A percentile compares a stretch with the other conserved stretches of the same genome.
Conservation (phyloP, 1,140 invertebrate species). For the Notospermus geniculatus region DNA sequence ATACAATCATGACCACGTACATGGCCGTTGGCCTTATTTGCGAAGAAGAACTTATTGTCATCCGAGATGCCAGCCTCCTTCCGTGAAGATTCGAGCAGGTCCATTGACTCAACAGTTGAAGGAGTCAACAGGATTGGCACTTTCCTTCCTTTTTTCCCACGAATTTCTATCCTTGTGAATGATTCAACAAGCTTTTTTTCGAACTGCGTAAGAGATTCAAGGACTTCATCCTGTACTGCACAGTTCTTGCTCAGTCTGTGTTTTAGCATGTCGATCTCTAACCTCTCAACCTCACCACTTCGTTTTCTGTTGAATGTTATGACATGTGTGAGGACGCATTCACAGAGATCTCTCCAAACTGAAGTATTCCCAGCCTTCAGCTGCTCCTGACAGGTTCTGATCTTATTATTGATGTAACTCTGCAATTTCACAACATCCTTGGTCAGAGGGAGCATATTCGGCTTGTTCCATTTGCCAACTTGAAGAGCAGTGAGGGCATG, state of each 20-base stretch:
- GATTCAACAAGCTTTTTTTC: constrained; percentile 25
- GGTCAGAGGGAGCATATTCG: too few species aligned
- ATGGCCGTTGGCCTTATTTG: constrained; percentile 19
- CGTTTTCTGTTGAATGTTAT: constrained; percentile 30
- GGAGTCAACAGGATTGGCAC: constrained; percentile 27
- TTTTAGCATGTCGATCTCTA: constrained; percentile 20
- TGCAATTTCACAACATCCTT: too few species aligned
- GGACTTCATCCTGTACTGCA: constrained; percentile 18
- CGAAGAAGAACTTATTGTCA: constrained; percentile 24
- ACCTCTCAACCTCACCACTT: constrained; percentile 25
- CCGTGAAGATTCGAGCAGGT: constrained; percentile 19
- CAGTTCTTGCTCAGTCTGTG: not conserved
- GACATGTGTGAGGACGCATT: constrained; percentile 13
- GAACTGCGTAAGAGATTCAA: constrained; percentile 18
- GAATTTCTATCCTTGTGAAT: constrained; percentile 26
- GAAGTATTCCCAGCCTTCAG: too few species aligned
- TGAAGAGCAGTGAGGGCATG: too few species aligned
- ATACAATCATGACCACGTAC: constrained; percentile 22
- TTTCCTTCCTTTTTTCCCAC: constrained; percentile 26
- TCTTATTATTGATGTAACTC: too few species aligned
- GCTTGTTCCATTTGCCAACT: too few species aligned
- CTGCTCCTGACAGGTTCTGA: too few species aligned
- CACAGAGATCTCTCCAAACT: too few species aligned
- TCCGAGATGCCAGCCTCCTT: constrained; percentile 18
- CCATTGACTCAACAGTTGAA: constrained; percentile 16